Evolutionary conservation across 2,797 vertebrate species (phyloP), one percentile per base, ranked within the genome.

Genomic region (Staurois parvus): DNA sequence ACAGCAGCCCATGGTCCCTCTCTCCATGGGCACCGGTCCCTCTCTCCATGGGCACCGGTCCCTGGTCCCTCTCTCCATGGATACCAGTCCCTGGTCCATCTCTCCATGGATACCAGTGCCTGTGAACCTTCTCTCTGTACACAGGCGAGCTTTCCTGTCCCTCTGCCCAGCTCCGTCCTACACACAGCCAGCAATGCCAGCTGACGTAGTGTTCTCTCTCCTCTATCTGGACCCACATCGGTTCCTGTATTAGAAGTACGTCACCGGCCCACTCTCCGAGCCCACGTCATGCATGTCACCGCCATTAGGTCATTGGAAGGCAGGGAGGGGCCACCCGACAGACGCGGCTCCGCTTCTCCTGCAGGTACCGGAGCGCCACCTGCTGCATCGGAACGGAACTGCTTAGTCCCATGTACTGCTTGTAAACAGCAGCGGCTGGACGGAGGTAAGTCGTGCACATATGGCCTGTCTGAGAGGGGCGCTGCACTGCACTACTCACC

Each of bases 381-480:
- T 75, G 29, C 56, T 80, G 83, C 28, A 4, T 2, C 24, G 8
- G 19, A 5, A 24, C 4, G 9, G 21, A 42, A 80, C 19, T 5
- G 48, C 5, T 8, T 1, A 68, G 45, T 59, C 29, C 4, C 24
- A 28, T 37, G 70, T 4, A 30, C 6, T 45, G 72, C 59, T 48
- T 48, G 81, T 84, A 84, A 84, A 84, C 81, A 84, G 24, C 64
- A 15, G 17, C 73, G 42, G n/a, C 73, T 34, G 81, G 29, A 59
- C 81, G 45, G 81, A 84, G 81, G 81, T 84, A 76, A 76, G 72
- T 29, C n/a, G 19, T 67, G 19, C 34, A 26, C 17, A 5, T 45
- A 28, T 81, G 68, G 45, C 68, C 79, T 4, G 4, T 5, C 48
- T 52, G 48, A 52, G 48, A 52, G 15, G 17, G 17, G 3, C 48